phyloP scores from a whole-genome alignment of 2,888 invertebrate species.

The Cryptocephalus primarius region DNA sequence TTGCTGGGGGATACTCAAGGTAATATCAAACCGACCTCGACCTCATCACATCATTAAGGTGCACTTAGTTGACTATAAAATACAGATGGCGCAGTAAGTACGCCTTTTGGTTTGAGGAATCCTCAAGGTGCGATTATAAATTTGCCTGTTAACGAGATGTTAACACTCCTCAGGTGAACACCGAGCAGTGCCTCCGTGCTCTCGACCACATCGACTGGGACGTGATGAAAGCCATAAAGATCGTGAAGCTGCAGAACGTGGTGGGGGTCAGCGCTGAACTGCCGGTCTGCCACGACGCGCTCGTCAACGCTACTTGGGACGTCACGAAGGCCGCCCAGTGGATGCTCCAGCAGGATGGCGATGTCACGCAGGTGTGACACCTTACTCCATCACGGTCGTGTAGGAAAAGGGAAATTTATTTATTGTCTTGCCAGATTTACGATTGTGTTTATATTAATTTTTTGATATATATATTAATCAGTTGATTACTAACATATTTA shows the following conservation, averaged over 20 bases:
- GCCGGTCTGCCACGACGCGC: constrained; percentile 40
- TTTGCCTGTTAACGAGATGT: no score
- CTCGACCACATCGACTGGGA: constrained; percentile 81
- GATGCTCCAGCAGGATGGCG: constrained; percentile 40
- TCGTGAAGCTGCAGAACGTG: constrained; percentile 52
- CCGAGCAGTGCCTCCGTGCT: constrained; percentile 68
- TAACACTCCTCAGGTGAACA: constrained; percentile 52
- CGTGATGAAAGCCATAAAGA: constrained; percentile 79
- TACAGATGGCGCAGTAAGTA: no score
- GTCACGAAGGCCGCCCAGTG: constrained; percentile 55
- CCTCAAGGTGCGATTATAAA: no score
- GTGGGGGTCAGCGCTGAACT: constrained; percentile 26
- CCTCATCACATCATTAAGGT: no score
- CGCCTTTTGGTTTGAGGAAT: no score
- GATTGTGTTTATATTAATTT: constrained; percentile 9
- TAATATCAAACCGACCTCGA: no score
- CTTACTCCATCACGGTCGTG: neutral
- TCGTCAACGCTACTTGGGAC: constrained; percentile 54
- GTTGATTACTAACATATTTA: neutral
- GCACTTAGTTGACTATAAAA: no score
- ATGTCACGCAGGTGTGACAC: constrained; percentile 28
- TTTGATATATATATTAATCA: neutral
- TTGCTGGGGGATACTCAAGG: no score
- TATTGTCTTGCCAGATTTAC: constrained; percentile 21
- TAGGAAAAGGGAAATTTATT: constrained; percentile 11